Evolutionary conservation across 2,113 vertebrate genomes (phyloP).

Genomic region (Charina bottae): DNA sequence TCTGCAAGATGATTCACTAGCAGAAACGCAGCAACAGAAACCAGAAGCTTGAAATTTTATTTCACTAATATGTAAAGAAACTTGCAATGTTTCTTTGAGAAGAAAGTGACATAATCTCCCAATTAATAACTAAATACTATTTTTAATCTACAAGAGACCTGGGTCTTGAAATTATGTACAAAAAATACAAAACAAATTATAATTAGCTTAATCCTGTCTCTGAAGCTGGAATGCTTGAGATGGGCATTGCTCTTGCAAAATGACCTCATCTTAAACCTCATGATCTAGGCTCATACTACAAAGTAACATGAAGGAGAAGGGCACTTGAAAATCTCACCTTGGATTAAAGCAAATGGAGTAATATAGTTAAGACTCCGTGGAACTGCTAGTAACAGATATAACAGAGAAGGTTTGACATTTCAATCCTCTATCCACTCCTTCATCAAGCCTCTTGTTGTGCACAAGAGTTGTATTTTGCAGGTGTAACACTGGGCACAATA

Average conservation of each 20-base stretch:
- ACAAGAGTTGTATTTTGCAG: background rate
- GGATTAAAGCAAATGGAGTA: slow-evolving; percentile 8
- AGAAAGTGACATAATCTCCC: background rate
- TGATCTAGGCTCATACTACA: background rate
- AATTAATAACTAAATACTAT: slow-evolving; percentile 28
- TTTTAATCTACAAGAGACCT: background rate
- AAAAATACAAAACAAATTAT: background rate
- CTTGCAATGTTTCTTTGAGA: background rate
- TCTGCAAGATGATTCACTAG: slow-evolving; percentile 48
- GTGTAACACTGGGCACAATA: background rate
- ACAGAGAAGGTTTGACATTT: background rate
- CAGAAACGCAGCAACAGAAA: slow-evolving; percentile 34
- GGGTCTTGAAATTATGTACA: background rate
- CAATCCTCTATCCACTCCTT: background rate
- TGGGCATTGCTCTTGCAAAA: background rate
- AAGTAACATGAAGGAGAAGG: too few species aligned
- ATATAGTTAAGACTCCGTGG: background rate
- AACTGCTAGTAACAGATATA: background rate
- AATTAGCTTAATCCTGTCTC: slow-evolving; percentile 7
- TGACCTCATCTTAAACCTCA: background rate
- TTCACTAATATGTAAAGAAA: background rate
- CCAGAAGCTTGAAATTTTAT: slow-evolving; percentile 24
- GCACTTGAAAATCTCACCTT: background rate
- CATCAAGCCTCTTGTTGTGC: too few species aligned
- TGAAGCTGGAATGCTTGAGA: background rate